A percentile compares a stretch with the other conserved stretches of the same genome.
Conservation (phyloP, 2,888 invertebrate species). For the Volucella inanis region DNA sequence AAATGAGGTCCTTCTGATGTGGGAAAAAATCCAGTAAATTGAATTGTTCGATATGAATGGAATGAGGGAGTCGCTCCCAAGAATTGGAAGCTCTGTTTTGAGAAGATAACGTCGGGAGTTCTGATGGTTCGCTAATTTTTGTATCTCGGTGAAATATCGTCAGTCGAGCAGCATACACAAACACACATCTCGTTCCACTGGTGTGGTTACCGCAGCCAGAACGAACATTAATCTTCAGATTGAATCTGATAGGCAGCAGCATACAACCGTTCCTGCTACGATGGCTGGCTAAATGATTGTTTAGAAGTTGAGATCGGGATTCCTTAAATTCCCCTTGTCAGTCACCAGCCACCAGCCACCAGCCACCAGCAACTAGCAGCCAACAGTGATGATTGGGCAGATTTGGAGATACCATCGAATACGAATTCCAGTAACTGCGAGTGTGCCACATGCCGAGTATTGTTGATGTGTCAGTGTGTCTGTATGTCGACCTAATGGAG, state of each 20-base stretch:
- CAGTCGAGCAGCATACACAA: constrained; percentile 24
- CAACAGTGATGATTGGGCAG: constrained; percentile 62
- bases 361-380: too few species aligned
- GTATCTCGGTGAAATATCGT: constrained; percentile 47
- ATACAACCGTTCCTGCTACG: constrained; percentile 35
- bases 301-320: constrained; percentile 21
- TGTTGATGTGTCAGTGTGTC: constrained; percentile 18
- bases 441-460: constrained; percentile 56
- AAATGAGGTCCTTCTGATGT: constrained; percentile 75
- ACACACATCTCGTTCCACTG: background rate
- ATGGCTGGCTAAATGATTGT: constrained; percentile 18
- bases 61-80: constrained; percentile 4
- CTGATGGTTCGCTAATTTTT: constrained; percentile 62
- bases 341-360: too few species aligned
- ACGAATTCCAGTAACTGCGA: constrained; percentile 30
- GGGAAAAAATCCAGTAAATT: constrained; percentile 72
- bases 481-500: constrained; percentile 52
- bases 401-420: constrained; percentile 69
- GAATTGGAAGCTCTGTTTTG: constrained; percentile 50
- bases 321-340: constrained; percentile 27
- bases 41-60: constrained; percentile 62
- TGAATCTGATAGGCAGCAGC: constrained; percentile 62
- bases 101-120: constrained; percentile 65
- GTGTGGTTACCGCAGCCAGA: constrained; percentile 49
- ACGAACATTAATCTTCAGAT: constrained; percentile 68